Evolutionary conservation across 2,113 vertebrate species (phyloP).

Genomic region (Tautogolabrus adspersus): DNA sequence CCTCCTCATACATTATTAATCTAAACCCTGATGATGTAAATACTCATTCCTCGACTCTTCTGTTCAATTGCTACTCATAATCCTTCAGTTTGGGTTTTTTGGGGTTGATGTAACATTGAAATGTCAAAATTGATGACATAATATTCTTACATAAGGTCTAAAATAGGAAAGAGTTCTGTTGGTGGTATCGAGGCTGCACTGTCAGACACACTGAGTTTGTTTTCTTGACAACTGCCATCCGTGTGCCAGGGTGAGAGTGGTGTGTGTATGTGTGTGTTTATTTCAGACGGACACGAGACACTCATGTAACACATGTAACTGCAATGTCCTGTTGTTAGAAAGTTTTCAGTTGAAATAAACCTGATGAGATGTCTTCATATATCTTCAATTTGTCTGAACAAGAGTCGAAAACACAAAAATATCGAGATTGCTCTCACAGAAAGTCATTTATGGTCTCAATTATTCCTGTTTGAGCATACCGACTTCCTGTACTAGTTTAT

Average conservation of each 20-base stretch:
- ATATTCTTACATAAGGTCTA: slow-evolving; percentile 51
- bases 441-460: too few species aligned
- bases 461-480: too few species aligned
- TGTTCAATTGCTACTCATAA: slow-evolving; percentile 15
- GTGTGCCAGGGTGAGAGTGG: slow-evolving; percentile 13
- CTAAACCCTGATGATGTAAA: background rate
- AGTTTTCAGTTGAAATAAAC: too few species aligned
- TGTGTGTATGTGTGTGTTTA: background rate
- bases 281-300: too few species aligned
- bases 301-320: too few species aligned
- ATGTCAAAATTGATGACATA: slow-evolving; percentile 50
- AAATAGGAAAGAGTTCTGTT: slow-evolving; percentile 32
- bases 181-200: slow-evolving; percentile 16
- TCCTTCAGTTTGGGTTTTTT: slow-evolving; percentile 25
- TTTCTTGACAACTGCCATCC: slow-evolving; percentile 27
- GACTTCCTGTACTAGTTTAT: too few species aligned
- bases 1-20: slow-evolving; percentile 11
- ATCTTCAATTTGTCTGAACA: too few species aligned
- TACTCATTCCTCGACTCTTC: background rate
- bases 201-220: slow-evolving; percentile 29
- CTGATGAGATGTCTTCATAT: too few species aligned
- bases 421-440: too few species aligned
- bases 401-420: too few species aligned
- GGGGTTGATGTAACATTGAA: slow-evolving; percentile 29
- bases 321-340: too few species aligned